Conservation (phyloP, 2,888 invertebrate species). For the Liodrosophila aerea region DNA sequence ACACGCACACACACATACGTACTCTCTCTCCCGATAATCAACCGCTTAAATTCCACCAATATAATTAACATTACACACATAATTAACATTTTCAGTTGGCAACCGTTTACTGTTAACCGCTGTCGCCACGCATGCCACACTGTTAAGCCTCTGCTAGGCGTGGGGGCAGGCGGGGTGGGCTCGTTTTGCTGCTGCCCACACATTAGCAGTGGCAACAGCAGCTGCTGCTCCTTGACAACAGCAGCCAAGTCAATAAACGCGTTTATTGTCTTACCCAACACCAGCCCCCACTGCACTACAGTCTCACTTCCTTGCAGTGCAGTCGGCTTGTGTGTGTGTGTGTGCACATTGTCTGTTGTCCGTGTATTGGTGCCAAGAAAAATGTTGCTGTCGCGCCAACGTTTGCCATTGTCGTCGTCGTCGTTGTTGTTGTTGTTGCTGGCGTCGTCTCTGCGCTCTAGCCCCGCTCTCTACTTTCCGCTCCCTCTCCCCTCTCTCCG, state of each 20-base stretch:
- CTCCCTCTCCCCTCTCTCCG: slow-evolving; percentile 1
- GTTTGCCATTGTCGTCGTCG: slow-evolving; percentile 70
- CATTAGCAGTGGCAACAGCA: slow-evolving; percentile 35
- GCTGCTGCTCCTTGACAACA: slow-evolving; percentile 25
- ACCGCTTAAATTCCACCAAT: slow-evolving; percentile 58
- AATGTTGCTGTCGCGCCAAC: slow-evolving; percentile 76
- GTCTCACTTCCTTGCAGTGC: slow-evolving; percentile 47
- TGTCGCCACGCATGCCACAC: slow-evolving; percentile 27
- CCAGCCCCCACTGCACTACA: slow-evolving; percentile 1
- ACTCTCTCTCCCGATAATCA: slow-evolving; percentile 36
- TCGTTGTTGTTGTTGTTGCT: slow-evolving; percentile 30
- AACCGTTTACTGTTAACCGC: slow-evolving; percentile 64
- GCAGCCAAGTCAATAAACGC: slow-evolving; percentile 76
- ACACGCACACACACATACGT: not conserved
- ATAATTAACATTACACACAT: slow-evolving; percentile 74
- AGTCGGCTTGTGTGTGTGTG: slow-evolving; percentile 62
- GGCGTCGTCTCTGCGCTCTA: slow-evolving; percentile 27
- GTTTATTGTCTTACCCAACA: slow-evolving; percentile 70
- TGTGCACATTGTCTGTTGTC: slow-evolving; percentile 70
- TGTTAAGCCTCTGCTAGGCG: slow-evolving; percentile 27
- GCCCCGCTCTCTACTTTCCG: not conserved
- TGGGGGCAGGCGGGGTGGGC: slow-evolving; percentile 18
- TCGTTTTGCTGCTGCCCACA: slow-evolving; percentile 49
- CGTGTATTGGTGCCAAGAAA: slow-evolving; percentile 69
- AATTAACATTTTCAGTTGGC: slow-evolving; percentile 72